Conservation (phyloP, 2,888 invertebrate species). For the Drosophila flavopinicola region DNA sequence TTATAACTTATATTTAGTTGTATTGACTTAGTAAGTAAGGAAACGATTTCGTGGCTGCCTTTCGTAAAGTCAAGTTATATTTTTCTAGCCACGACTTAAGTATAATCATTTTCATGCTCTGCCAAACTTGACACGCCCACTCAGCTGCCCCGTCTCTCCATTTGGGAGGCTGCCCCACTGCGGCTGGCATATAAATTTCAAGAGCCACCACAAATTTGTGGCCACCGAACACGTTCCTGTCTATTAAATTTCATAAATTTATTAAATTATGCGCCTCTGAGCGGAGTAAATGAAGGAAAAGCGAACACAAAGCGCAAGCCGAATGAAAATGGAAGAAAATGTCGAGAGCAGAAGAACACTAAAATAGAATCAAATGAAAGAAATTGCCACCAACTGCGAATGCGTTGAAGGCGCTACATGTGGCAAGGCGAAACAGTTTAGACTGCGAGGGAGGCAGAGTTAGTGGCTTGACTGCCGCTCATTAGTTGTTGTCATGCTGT, state of each 20-base stretch:
- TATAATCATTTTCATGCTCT: constrained; percentile 52
- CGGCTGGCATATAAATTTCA: constrained; percentile 65
- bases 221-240: constrained; percentile 75
- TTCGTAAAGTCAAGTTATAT: not conserved
- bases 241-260: constrained; percentile 78
- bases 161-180: no score
- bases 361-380: constrained; percentile 37
- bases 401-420: constrained; percentile 50
- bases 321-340: constrained; percentile 47
- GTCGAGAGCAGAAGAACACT: constrained; percentile 39
- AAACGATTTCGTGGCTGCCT: not conserved
- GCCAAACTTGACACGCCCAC: constrained; percentile 61
- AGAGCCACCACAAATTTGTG: constrained; percentile 75
- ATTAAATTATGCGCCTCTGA: constrained; percentile 71
- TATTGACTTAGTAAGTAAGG: not conserved
- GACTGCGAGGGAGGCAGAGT: constrained; percentile 2
- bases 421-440: constrained; percentile 43
- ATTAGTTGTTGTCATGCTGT: constrained; percentile 65
- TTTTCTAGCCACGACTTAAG: constrained; percentile 33
- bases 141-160: constrained; percentile 25
- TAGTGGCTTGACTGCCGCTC: constrained; percentile 21
- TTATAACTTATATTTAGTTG: no score
- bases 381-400: constrained; percentile 71
- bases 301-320: constrained; percentile 31
- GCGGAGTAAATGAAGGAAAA: constrained; percentile 45